phyloP scores from a whole-genome alignment of 92 coral and sea anemone genomes.

The Hydrozoanthus gracilis region DNA sequence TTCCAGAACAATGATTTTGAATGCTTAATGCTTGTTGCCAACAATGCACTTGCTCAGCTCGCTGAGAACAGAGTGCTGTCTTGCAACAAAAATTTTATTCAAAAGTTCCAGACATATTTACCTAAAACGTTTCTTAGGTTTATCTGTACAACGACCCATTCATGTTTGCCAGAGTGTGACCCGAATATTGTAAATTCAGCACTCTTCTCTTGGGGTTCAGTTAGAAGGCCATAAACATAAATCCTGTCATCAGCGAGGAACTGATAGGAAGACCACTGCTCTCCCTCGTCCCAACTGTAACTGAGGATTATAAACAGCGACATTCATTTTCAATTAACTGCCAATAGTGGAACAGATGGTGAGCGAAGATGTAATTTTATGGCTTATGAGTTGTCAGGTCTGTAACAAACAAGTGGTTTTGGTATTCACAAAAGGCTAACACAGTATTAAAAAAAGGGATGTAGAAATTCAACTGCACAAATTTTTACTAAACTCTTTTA shows the following conservation, averaged over 20 bases:
- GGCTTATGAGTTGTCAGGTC: too few relatives aligned
- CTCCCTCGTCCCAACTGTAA: constrained; percentile 97
- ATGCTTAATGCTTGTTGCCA: background rate
- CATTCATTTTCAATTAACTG: background rate
- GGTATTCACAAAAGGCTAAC: too few relatives aligned
- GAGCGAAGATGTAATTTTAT: too few relatives aligned
- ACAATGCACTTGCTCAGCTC: too few relatives aligned
- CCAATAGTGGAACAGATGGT: too few relatives aligned
- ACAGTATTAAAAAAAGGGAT: too few relatives aligned
- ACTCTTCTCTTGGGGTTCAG: constrained; percentile 92
- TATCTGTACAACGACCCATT: constrained; percentile 92
- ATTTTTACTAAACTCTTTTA: too few relatives aligned
- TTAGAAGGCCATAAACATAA: constrained; percentile 90
- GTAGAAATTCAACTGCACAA: too few relatives aligned
- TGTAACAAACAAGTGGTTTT: too few relatives aligned
- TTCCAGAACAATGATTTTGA: background rate
- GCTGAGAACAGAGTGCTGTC: too few relatives aligned
- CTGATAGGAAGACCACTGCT: constrained; percentile 76
- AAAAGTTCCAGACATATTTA: background rate
- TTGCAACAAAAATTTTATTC: too few relatives aligned
- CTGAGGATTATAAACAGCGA: constrained; percentile 44
- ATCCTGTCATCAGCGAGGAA: constrained; percentile 74
- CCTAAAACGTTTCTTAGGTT: constrained; percentile 79
- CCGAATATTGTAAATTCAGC: constrained; percentile 92
- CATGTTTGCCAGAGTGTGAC: constrained; percentile 73